phyloP scores from a whole-genome alignment of 1,140 invertebrate species.

The Choristoneura fumiferana region DNA sequence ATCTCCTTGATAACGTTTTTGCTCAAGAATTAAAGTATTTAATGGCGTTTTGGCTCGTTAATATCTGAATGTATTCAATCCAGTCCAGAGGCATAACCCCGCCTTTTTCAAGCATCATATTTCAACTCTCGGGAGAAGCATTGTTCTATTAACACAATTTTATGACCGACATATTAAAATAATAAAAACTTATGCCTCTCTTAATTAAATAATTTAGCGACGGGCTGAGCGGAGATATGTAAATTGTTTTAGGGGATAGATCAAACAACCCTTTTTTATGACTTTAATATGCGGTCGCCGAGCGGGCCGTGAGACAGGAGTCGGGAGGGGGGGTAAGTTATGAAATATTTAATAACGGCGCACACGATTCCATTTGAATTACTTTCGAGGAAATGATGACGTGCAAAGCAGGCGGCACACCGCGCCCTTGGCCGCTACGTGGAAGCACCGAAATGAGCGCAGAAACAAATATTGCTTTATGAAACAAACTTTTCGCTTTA shows the following conservation, averaged over 20 bases:
- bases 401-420: slow-evolving; percentile 54
- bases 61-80: slow-evolving; percentile 26
- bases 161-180: slow-evolving; percentile 75
- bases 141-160: slow-evolving; percentile 76
- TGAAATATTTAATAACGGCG: slow-evolving; percentile 78
- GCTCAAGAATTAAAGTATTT: slow-evolving; percentile 26
- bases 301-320: slow-evolving; percentile 42
- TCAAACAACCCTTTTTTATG: slow-evolving; percentile 80
- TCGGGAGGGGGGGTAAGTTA: slow-evolving; percentile 63
- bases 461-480: slow-evolving; percentile 40
- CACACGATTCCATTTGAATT: slow-evolving; percentile 79
- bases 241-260: slow-evolving; percentile 80
- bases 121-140: slow-evolving; percentile 51
- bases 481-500: slow-evolving; percentile 44
- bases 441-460: slow-evolving; percentile 36
- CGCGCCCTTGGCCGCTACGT: slow-evolving; percentile 25
- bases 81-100: slow-evolving; percentile 43
- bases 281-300: slow-evolving; percentile 77
- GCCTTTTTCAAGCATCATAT: slow-evolving; percentile 44
- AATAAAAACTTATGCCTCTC: slow-evolving; percentile 80
- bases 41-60: slow-evolving; percentile 11
- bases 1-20: slow-evolving; percentile 28
- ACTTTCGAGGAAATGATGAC: slow-evolving; percentile 77
- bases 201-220: slow-evolving; percentile 80
- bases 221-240: slow-evolving; percentile 75